Evolutionary conservation across 2,797 vertebrate genomes (phyloP).

Genomic region (Coracias cyanogaster): DNA sequence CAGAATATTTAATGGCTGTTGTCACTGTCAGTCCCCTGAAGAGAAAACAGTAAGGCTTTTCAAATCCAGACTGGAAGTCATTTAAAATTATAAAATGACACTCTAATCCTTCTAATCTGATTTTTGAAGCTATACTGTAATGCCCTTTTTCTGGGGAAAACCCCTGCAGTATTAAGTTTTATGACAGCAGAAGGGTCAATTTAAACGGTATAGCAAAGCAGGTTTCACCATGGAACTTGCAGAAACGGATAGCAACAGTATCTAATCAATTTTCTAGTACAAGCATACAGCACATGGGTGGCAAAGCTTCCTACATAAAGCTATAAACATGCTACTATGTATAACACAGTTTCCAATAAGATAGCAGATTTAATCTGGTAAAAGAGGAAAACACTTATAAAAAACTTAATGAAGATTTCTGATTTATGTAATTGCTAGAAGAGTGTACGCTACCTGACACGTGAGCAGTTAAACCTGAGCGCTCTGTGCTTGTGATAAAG

Average conservation of each 20-base stretch:
- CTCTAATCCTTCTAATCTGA: constrained; percentile 48
- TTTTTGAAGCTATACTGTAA: constrained; percentile 34
- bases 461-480: background rate
- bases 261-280: background rate
- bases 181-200: background rate
- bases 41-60: constrained; percentile 14
- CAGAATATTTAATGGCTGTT: background rate
- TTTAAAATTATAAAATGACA: constrained; percentile 40
- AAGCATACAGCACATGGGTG: background rate
- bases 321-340: background rate
- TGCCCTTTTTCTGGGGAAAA: background rate
- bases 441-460: background rate
- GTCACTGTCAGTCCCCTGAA: background rate
- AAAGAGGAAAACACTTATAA: background rate
- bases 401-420: background rate
- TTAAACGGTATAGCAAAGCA: background rate
- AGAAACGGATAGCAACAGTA: background rate
- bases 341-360: background rate
- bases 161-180: constrained; percentile 23
- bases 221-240: background rate
- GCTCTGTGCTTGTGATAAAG: background rate
- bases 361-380: background rate
- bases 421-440: background rate
- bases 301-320: background rate
- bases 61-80: constrained; percentile 50